Base-by-base conservation (phyloP, 2,113 vertebrate genomes). In the Myrmecobius fasciatus region DNA sequence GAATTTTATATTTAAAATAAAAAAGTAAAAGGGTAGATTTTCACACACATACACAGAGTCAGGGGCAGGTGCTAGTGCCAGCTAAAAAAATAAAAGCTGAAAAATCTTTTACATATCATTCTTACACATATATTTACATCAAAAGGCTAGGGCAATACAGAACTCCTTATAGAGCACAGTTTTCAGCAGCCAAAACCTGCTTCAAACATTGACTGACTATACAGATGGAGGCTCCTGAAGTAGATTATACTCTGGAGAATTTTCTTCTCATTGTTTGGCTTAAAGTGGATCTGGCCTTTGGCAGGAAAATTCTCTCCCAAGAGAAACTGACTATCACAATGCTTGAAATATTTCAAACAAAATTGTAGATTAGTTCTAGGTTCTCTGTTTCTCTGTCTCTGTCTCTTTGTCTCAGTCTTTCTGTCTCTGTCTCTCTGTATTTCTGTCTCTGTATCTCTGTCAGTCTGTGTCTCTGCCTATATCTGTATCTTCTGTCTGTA, bases 251-350 rank as follows among this genome's bases (percentile, higher is more conserved):
- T 91, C 83, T 36, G 36, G 56, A 97, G 52, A n/a, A 56, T 75
- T 90, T 31, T 91, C n/a, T 93, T 56, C 52, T 53, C 48, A 46
- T 92, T 56, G 47, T 36, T 92, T 52, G 10, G 54, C n/a, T 92
- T 53, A 89, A 52, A 36, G 3, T 9, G 43, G 90, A 53, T 91
- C 56, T 93, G 94, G 95, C 91, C 97, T 95, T 94, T 95, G 67
- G 49, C 12, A 28, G 53, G 52, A 92, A 53, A n/a, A 51, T 53
- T 47, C 8, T 91, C 91, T 94, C 95, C 49, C 88, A 56, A 2
- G 83, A 89, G 94, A 91, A 52, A 0, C 14, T 60, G 47, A 26
- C 89, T 94, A 56, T 43, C 83, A n/a, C 28, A 60, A 10, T 47
- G 92, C 52, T 89, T 56, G 28, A 54, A 53, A 0, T 51, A 48